Conservation (phyloP, 2,113 vertebrate genomes). For the Anthoscopus minutus region DNA sequence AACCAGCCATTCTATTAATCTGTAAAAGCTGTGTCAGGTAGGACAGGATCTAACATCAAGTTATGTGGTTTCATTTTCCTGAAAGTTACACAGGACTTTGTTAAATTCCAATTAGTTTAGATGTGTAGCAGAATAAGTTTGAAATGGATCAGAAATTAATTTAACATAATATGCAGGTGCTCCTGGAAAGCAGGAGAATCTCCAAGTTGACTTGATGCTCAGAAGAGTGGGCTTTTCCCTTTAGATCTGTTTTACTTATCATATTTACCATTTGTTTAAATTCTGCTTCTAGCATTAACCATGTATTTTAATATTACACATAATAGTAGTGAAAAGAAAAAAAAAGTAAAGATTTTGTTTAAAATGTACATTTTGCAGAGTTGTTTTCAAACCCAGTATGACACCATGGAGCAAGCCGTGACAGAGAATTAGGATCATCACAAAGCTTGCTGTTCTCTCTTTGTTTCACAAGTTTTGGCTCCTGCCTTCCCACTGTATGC, state of each 20-base stretch:
- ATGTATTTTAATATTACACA: background rate
- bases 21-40: background rate
- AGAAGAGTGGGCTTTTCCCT: background rate
- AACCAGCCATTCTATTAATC: background rate
- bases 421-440: background rate
- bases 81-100: background rate
- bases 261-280: background rate
- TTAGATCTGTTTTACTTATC: background rate
- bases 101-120: background rate
- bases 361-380: background rate
- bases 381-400: background rate
- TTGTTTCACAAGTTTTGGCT: background rate
- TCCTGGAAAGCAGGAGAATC: background rate
- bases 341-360: background rate
- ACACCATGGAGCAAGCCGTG: rapidly evolving
- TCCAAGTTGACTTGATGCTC: background rate
- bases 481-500: background rate
- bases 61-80: background rate
- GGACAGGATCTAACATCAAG: background rate
- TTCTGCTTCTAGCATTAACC: background rate
- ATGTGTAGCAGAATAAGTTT: background rate
- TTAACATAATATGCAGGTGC: background rate
- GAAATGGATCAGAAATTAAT: background rate
- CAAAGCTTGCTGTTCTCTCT: background rate
- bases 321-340: background rate